Evolutionary conservation across 92 coral and sea anemone species (phyloP), one percentile per base, ranked within the genome.

Genomic region (Siderastrea radians): DNA sequence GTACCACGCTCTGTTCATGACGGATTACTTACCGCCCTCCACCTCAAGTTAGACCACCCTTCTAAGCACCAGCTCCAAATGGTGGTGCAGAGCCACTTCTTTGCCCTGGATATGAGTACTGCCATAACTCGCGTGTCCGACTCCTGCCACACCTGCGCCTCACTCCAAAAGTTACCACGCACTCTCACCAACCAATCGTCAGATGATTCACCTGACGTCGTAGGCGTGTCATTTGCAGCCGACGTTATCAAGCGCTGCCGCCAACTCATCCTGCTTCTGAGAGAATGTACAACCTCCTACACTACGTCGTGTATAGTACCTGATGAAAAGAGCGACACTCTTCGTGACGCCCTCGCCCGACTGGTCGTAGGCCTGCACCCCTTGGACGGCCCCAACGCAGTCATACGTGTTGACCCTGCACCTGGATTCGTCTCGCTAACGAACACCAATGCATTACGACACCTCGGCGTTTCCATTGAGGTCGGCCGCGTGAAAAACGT

Each of bases 51-150:
- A 26, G 79, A 84, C 79, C 95, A 89, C 74, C 93, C 81, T 17
- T 85, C 84, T 38, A 77, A 89, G 66, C 86, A 84, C 66, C 93
- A 89, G 17, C 88, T 80, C 11, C 81, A 84, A 46, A 19, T 73
- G 63, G 88, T 86, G 45, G 49, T 72, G 17, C 86, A 83, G 53
- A 76, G 90, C 64, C 87, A 89, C 79, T 93, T 85, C 82, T 86
- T 58, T 82, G 89, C 91, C 84, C 86, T 90, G 16, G 91, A 93
- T 93, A 68, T 93, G 78, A 86, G 81, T 70, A n/a, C 84, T n/a
- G 88, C 90, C 49, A 50, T 85, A 47, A 82, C 84, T 77, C 78
- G 88, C 44, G 80, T 85, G 43, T 78, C 84, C 1, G 17, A 88
- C 14, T 66, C 90, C 62, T 89, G 87, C 44, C 90, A 84, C 87